Evolutionary conservation across 2,797 vertebrate genomes (phyloP), one percentile per base, ranked within the genome.

Genomic region (Manis javanica): DNA sequence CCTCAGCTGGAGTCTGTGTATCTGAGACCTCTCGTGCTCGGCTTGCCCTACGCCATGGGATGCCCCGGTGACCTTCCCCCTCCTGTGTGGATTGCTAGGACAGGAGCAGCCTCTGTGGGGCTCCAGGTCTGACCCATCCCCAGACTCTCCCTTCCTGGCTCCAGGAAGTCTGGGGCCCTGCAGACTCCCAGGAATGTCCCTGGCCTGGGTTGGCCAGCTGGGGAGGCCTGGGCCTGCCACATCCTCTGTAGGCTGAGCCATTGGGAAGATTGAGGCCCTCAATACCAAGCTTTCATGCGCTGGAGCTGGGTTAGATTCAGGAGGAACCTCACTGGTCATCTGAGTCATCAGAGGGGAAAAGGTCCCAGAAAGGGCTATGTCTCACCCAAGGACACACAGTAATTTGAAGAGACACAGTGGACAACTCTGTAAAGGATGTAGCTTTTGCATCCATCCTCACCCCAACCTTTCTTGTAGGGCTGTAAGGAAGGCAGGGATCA

Each of bases 151-250:
- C 88, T 66, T 74, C 92, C 59, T n/a, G 72, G 86, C 82, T 95
- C 82, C 89, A 69, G 91, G 82, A 88, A 89, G 86, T 94, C 94
- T 96, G 91, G 88, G 92, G 66, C 53, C 61, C 81, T 51, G 42
- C 13, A 37, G 39, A 51, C 75, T 77, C 61, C 86, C 64, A 69
- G 64, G 90, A 93, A 91, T 53, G 66, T 78, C 57, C 34, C 46
- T 16, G 51, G 71, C 75, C 64, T 72, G 31, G 63, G 87, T 18
- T 68, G 95, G 42, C 66, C 72, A 78, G 46, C 34, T 82, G 39
- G 39, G 57, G 61, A 51, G 46, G 34, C 34, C 86, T 64, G 78
- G 82, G 77, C 57, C 91, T 87, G 79, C 90, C 34, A 68, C 53
- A 34, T 15, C 71, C 64, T 93, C 84, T 72, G 64, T 46, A 8